Base-by-base conservation (phyloP, 2,888 invertebrate species). In the Spisula subtruncata region DNA sequence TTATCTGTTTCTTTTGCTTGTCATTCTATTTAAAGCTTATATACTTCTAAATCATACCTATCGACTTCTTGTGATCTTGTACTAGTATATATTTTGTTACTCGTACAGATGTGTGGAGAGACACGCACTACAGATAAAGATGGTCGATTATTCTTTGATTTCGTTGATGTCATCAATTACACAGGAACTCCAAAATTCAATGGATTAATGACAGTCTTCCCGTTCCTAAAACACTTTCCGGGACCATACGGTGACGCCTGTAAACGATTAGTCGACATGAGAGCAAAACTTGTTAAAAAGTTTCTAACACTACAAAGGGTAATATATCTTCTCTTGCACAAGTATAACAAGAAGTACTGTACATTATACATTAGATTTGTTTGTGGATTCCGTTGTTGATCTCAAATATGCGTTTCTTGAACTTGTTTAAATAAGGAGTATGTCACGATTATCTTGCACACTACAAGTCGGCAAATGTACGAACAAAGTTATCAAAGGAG, bases 171-270 rank as follows among this genome's bases (percentile, higher is more conserved):
- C 12, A 48, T 81, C 1, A 80, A 86, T 51, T 86, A 81, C 41
- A 60, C 51, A 18, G 56, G 81, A 71, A 86, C 41, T 12, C 66
- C 86, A 0, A 56, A 46, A 25, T 81, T 86, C 51, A 82, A 86
- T 75, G 32, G 46, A 14, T 51, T 86, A 8, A 82, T 86, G 86
- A 35, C 79, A 18, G 48, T 51, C 1, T 86, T 82, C 35, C 86
- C 86, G 25, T 86, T 86, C 46, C 71, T 86, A 16, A 81, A 80
- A 25, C 48, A 71, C 29, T n/a, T 48, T 8, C 86, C 86, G 14
- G 86, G 86, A 81, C 80, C 80, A 25, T 86, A 86, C 12, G 81
- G 86, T 32, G 29, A 71, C n/a, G 54, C 83, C 32, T 83, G 83
- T 35, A 54, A 54, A 60, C 54, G 60, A 41, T 32, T 83, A 16